A percentile compares a stretch with the other conserved stretches of the same genome.
Evolutionary conservation across 1,140 invertebrate species (phyloP).

Genomic region (Lerema accius): DNA sequence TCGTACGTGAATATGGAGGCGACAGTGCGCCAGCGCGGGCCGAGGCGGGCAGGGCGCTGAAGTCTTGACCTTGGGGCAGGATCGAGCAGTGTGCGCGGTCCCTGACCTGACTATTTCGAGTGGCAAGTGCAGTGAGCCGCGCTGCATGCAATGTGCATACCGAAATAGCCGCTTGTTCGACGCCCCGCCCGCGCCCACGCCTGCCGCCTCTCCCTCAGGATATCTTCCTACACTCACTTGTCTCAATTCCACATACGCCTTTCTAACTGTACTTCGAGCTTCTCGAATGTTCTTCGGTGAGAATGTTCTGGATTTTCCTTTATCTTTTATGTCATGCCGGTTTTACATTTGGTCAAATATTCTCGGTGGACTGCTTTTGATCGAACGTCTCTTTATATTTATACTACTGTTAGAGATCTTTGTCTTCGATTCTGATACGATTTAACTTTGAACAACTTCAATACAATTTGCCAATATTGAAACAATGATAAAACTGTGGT

Average conservation of each 20-base stretch:
- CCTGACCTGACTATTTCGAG: conserved; percentile 82
- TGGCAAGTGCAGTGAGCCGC: conserved; percentile 76
- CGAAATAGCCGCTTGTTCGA: conserved; percentile 74
- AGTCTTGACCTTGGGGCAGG: conserved; percentile 80
- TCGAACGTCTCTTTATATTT: no score
- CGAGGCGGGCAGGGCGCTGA: conserved; percentile 44
- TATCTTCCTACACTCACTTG: conserved; percentile 56
- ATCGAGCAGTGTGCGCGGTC: conserved; percentile 76
- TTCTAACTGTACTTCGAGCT: not conserved
- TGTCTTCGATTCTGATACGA: no score
- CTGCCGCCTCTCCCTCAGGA: conserved; percentile 37
- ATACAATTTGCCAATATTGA: no score
- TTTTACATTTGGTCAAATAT: not conserved
- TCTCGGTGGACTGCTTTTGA: no score
- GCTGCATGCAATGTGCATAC: conserved; percentile 81
- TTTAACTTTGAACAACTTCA: no score
- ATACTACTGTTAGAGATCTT: not conserved
- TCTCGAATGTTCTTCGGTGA: conserved; percentile 16
- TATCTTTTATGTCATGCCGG: not conserved
- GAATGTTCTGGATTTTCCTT: conserved; percentile 2
- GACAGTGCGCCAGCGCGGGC: conserved; percentile 56
- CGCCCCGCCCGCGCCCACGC: conserved; percentile 59
- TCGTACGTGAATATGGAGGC: conserved; percentile 49
- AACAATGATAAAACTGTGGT: no score
- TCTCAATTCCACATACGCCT: conserved; percentile 36